These are phyloP conservation scores for Eriosoma lanigerum DNA, from an alignment of 1,140 invertebrate species.

Conservation along the genomic window DNA sequence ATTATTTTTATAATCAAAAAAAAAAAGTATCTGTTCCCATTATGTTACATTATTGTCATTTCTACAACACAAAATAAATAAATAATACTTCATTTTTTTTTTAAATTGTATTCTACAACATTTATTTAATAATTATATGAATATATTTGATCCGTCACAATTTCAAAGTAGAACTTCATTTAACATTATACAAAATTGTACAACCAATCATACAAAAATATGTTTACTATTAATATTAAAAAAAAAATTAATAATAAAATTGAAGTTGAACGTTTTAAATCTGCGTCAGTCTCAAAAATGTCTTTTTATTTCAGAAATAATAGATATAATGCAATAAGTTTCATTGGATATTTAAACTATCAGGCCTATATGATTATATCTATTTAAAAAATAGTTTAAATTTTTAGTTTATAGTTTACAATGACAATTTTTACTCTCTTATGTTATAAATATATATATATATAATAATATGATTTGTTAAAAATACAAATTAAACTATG, in stretches of 20 bases:
- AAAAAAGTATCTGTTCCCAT: no score
- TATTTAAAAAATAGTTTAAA: conserved; percentile 29
- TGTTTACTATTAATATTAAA: conserved; percentile 38
- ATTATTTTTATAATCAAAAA: no score
- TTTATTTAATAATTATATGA: conserved; percentile 28
- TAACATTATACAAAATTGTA: conserved; percentile 25
- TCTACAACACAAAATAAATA: neutral
- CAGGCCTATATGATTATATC: neutral
- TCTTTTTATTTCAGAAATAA: conserved; percentile 44
- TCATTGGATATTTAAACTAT: neutral
- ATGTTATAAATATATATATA: conserved; percentile 11
- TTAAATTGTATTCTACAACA: conserved; percentile 34
- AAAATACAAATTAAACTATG: conserved; percentile 46
- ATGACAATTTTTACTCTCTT: conserved; percentile 5
- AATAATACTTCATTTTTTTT: neutral
- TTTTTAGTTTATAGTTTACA: conserved; percentile 11
- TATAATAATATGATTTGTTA: neutral
- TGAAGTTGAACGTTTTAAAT: conserved; percentile 40
- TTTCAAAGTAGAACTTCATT: conserved; percentile 8
- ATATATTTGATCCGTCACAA: conserved; percentile 34
- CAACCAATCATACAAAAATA: conserved; percentile 39
- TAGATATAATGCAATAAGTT: neutral
- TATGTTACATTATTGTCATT: no score
- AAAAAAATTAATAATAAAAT: neutral
- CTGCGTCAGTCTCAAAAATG: conserved; percentile 48